These are phyloP conservation scores for Columba livia DNA, from an alignment of 2,113 vertebrate species.

Conservation along the genomic window DNA sequence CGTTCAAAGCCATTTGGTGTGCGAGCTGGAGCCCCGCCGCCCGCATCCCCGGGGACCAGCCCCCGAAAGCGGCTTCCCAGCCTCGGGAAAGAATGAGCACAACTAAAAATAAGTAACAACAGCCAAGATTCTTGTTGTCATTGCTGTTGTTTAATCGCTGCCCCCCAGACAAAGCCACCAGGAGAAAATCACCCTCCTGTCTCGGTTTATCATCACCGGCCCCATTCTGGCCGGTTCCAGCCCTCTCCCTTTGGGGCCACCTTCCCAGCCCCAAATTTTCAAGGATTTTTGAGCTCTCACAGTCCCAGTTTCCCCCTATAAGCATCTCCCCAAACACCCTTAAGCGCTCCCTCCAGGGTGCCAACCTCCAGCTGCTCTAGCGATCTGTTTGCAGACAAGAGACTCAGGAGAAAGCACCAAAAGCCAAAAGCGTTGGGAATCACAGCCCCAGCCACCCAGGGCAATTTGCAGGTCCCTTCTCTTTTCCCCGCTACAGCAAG, in stretches of 20 bases:
- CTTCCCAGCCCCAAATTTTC: accelerated
- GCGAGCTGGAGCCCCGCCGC: not conserved
- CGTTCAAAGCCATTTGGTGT: not conserved
- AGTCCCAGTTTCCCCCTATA: accelerated
- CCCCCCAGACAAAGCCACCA: not conserved
- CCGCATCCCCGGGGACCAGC: constrained; percentile 5
- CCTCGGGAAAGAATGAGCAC: not conserved
- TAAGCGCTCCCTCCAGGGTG: accelerated
- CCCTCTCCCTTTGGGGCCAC: accelerated
- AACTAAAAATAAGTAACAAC: constrained; percentile 12
- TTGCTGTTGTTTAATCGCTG: not conserved
- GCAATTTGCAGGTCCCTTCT: not conserved
- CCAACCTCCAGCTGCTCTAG: not conserved
- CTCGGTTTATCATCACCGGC: accelerated
- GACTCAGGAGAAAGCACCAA: not conserved
- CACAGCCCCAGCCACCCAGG: not conserved
- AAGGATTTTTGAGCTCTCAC: accelerated
- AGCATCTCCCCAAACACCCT: not conserved
- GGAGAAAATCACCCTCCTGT: accelerated
- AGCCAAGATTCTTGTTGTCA: not conserved
- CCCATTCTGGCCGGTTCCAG: not conserved
- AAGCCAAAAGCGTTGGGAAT: not conserved
- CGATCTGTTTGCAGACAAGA: not conserved
- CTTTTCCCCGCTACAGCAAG: not conserved
- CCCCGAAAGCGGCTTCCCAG: constrained; percentile 33